Evolutionary conservation across 2,888 invertebrate genomes (phyloP).

Genomic region (Hofmannophila pseudospretella): DNA sequence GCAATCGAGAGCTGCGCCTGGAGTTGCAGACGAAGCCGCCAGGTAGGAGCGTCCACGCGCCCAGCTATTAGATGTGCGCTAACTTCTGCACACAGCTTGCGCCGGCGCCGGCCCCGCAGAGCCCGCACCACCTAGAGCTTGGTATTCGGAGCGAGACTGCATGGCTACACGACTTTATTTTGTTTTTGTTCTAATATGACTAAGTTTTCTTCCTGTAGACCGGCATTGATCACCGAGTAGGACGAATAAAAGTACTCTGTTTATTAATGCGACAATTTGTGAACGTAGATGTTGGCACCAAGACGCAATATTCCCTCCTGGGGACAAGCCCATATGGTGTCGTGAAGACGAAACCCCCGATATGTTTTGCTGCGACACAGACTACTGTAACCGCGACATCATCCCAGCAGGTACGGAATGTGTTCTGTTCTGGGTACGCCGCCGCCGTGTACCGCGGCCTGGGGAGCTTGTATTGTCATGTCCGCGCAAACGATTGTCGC

Average conservation of each 20-base stretch:
- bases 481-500: conserved; percentile 37
- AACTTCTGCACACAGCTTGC: conserved; percentile 37
- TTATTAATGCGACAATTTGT: conserved; percentile 51
- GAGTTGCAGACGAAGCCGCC: conserved; percentile 81
- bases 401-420: conserved; percentile 45
- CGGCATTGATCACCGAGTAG: conserved; percentile 69
- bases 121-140: conserved; percentile 27
- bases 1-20: conserved; percentile 85
- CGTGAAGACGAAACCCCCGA: conserved; percentile 58
- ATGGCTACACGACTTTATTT: conserved; percentile 47
- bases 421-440: too few species aligned
- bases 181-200: conserved; percentile 52
- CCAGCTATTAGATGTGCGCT: conserved; percentile 28
- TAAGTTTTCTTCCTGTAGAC: conserved; percentile 57
- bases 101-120: conserved; percentile 13
- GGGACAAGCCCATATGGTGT: conserved; percentile 80
- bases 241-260: conserved; percentile 17
- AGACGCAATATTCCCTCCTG: conserved; percentile 78
- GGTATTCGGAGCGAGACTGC: conserved; percentile 58
- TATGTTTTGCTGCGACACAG: conserved; percentile 81
- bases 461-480: conserved; percentile 46
- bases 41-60: conserved; percentile 78
- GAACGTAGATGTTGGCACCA: conserved; percentile 80
- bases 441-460: too few species aligned
- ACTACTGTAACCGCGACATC: conserved; percentile 82